Base-by-base conservation (phyloP, 1,140 invertebrate species). In the Drosophila sp. region DNA sequence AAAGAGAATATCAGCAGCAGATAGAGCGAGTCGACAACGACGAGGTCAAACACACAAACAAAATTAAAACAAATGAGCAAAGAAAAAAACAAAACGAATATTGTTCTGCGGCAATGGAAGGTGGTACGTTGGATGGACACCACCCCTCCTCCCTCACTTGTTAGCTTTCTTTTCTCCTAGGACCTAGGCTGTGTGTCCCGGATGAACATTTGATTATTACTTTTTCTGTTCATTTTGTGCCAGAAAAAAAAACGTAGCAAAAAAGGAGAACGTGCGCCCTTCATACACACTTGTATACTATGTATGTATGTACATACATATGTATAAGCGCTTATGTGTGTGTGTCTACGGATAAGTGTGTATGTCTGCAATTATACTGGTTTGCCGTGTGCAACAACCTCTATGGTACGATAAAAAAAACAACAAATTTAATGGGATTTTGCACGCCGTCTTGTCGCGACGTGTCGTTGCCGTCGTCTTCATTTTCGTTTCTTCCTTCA, bases 331-430 rank as follows among this genome's bases (percentile, higher is more conserved):
- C 30, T 1, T 66, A 8, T 67, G 4, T 58, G 33, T 57, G 40
- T 62, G 17, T 70, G 29, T 57, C 29, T 65, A 11, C 64, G 50
- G 58, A 54, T 72, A 47, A 85, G 81, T 74, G 67, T 84, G 58
- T 80, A 70, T 71, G 60, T 86, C 71, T 86, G 82, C 82, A 86
- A 86, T 86, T 81, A 86, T 86, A 82, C 82, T 86, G 82, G 82
- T 86, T 86, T 86, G 60, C 44, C 56, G 47, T 66, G 56, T 76
- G 64, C 57, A 38, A 33, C 60, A 40, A 50, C 23, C 29, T 32
- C 60, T 32, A n/a, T 30, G 33, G 11, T 44, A 29, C 8, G 6
- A 30, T 32, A 29, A 44, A 4, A 8, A 67, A 60, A 65, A 73
- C 63, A 64, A 70, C 54, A 61, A 71, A 63, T 66, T 81, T 76